phyloP scores from a whole-genome alignment of 2,113 vertebrate genomes.

The Eudyptes chrysolophus region DNA sequence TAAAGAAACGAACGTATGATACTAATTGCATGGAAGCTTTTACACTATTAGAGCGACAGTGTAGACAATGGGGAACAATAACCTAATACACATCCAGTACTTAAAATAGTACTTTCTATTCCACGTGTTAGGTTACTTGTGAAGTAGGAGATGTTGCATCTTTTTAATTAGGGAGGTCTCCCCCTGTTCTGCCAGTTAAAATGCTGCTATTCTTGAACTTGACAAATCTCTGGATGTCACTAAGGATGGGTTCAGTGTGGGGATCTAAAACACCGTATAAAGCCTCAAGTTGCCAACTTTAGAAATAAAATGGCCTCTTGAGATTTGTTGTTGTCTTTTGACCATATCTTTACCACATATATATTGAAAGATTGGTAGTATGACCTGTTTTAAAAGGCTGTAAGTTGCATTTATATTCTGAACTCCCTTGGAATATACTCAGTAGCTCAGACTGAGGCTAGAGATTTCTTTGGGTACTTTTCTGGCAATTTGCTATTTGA shows the following conservation, averaged over 20 bases:
- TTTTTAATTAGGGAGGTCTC: background rate
- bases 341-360: fast-evolving
- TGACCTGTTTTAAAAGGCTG: background rate
- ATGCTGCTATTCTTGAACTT: background rate
- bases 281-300: background rate
- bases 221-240: background rate
- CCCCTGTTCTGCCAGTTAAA: background rate
- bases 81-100: fast-evolving
- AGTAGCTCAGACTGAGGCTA: background rate
- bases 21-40: background rate
- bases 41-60: background rate
- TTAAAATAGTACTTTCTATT: background rate
- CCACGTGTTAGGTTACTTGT: background rate
- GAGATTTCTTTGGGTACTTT: background rate
- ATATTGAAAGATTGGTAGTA: background rate
- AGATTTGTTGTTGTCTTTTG: background rate
- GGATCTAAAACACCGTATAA: background rate
- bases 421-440: background rate
- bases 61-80: background rate
- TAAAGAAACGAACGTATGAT: background rate
- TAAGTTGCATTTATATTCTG: background rate
- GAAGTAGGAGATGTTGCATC: background rate
- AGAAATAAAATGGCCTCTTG: background rate
- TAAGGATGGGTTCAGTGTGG: background rate
- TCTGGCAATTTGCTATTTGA: background rate